Conservation (phyloP, 64 coral and sea anemone genomes). For the Cladopsammia gracilis region DNA sequence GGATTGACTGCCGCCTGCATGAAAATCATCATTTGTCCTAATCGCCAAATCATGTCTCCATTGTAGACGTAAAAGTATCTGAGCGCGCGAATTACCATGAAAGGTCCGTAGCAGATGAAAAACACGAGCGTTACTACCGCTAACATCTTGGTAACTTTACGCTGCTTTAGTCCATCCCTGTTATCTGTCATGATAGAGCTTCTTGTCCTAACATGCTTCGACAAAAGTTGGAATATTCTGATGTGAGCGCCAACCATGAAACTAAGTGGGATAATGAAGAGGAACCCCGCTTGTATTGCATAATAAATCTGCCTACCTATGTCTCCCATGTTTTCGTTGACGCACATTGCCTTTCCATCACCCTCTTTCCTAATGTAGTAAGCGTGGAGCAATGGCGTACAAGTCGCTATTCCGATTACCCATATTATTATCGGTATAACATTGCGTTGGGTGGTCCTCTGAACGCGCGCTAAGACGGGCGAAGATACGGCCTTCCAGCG, state of each 20-base stretch:
- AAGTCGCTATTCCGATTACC: conserved; percentile 47
- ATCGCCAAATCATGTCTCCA: conserved; percentile 62
- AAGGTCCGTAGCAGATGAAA: conserved; percentile 82
- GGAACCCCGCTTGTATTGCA: conserved; percentile 67
- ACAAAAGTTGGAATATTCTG: conserved; percentile 64
- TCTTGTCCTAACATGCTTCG: conserved; percentile 30
- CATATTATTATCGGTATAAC: conserved; percentile 65
- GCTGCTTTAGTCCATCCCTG: conserved; percentile 39
- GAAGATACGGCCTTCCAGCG: conserved; percentile 71
- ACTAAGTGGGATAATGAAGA: conserved; percentile 66
- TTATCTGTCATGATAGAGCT: background rate
- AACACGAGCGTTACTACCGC: conserved; percentile 77
- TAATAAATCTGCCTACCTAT: conserved; percentile 86
- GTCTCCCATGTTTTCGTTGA: conserved; percentile 72
- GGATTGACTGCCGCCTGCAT: conserved; percentile 87
- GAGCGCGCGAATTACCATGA: conserved; percentile 64
- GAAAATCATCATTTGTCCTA: conserved; percentile 86
- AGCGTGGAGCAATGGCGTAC: conserved; percentile 76
- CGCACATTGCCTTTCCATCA: conserved; percentile 24
- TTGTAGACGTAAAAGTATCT: conserved; percentile 79
- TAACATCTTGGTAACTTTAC: conserved; percentile 81
- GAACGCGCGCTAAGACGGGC: conserved; percentile 66
- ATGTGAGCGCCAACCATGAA: conserved; percentile 76
- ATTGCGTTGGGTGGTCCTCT: conserved; percentile 11
- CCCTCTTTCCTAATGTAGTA: conserved; percentile 49